Evolutionary conservation across 1,140 invertebrate genomes (phyloP), one percentile per base, ranked within the genome.

Genomic region (Saxidomus purpurata): DNA sequence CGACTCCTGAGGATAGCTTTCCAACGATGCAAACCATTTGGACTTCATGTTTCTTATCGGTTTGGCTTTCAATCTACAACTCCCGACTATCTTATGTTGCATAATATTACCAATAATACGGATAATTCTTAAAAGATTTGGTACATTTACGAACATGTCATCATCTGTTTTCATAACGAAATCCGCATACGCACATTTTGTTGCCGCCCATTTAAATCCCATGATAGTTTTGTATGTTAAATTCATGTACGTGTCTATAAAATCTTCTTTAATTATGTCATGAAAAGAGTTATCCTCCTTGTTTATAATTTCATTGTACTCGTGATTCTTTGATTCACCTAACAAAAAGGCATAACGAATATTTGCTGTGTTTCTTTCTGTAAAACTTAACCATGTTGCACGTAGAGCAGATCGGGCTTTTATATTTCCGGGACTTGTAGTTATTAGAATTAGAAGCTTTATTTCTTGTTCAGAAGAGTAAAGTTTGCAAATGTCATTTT

Each of bases 161-260:
- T 96, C 96, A 85, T 96, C 96, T 40, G 94, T 95, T 91, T 96
- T 96, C 74, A 96, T 90, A n/a, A 92, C 79, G 89, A 91, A 95
- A 85, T 69, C 87, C 4, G 97, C 97, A 91, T 96, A 96, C 87
- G 92, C 90, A 94, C 95, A 97, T 95, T 97, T 96, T 94, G 97
- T 97, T 13, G 96, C 96, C 63, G 97, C 97, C 97, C 98, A 98
- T 94, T 98, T 98, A 36, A 98, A 96, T 6, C 97, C 97, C 97
- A 98, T 98, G 4, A 97, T 97, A 94, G 98, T 98, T 95, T 98
- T 98, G 93, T 98, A 98, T 0, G 98, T 98, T 95, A 98, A 97
- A 95, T 98, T 98, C 85, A 97, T 96, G 93, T 98, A 98, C 47
- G 96, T 96, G 95, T 98, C 98, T 17, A 96, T 90, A 95, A 98